A percentile compares a stretch with the other conserved stretches of the same genome.
phyloP scores from a whole-genome alignment of 2,113 vertebrate species.

The Rhea pennata region DNA sequence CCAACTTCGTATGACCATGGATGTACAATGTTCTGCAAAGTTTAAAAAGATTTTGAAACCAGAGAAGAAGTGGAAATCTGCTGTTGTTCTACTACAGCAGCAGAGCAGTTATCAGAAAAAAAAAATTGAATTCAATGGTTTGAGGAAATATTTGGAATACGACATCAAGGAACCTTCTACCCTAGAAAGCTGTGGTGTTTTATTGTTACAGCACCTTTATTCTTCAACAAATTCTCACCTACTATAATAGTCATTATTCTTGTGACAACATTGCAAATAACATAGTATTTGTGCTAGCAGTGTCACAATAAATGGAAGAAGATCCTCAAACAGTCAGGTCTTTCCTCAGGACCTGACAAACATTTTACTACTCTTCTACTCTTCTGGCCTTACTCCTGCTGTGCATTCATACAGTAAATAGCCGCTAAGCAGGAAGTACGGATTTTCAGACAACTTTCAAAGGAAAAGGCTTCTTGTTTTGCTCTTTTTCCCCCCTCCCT shows the following conservation, averaged over 20 bases:
- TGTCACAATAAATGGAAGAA: not conserved
- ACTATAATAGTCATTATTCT: not conserved
- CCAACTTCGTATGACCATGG: conserved; percentile 87
- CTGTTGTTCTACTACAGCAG: not conserved
- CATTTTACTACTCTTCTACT: not conserved
- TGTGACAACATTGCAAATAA: not conserved
- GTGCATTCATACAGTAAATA: not conserved
- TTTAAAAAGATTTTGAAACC: conserved; percentile 63
- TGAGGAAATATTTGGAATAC: not conserved
- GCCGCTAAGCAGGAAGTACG: not conserved
- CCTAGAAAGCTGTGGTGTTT: not conserved
- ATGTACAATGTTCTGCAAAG: conserved; percentile 90
- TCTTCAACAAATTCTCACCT: not conserved
- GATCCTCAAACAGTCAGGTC: not conserved
- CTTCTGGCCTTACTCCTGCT: not conserved
- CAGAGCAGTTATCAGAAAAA: not conserved
- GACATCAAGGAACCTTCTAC: not conserved
- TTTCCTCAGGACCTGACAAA: not conserved
- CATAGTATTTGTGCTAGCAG: not conserved
- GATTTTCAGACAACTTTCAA: not conserved
- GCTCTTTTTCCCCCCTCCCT: not conserved
- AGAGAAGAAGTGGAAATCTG: not conserved
- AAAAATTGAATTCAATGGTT: not conserved
- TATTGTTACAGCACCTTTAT: not conserved
- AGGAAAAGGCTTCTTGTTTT: not conserved